Base-by-base conservation (phyloP, 1,140 invertebrate genomes). In the Aphelinus certus region DNA sequence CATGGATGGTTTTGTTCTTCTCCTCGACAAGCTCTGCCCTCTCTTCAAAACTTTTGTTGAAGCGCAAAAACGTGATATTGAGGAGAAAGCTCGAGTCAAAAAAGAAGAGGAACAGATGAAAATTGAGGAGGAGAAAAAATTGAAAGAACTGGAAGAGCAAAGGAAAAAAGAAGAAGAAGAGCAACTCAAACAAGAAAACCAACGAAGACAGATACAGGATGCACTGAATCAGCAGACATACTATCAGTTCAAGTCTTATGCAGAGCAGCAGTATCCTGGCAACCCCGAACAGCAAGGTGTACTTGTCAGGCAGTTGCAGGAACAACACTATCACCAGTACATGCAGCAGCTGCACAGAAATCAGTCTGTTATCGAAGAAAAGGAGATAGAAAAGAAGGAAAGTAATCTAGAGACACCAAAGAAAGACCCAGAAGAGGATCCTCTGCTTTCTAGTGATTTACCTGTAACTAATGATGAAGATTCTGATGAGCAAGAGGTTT, bases 241-340 rank as follows among this genome's bases (percentile, higher is more conserved):
- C 86, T 91, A 93, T 73, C 96, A 98, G 85, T 99, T 99, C 84
- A 93, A 93, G 83, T 91, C 93, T 63, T 99, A 99, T 87, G 96
- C 97, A 1, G 94, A 98, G 79, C 96, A 99, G 83, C 98, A 99
- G 83, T 98, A 94, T 87, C 97, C 98, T 7, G 95, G 94, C 9
- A 94, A 95, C 88, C 93, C 94, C 6, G 95, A 98, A 80, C 95
- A 98, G 89, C 98, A 99, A 91, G 96, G 94, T 1, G 91, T 96
- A 65, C 88, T 99, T 26, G 96, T 99, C 66, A 90, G 93, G 62
- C 97, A 98, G 82, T 86, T 99, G 56, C 97, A 99, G 88, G 97
- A 98, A 79, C 96, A 99, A 81, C 97, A 99, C 88, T 99, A 98
- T 84, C 96, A 98, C 83, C 97, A 98, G 83, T 99, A 99, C 83